phyloP scores from a whole-genome alignment of 2,113 vertebrate species.

The Pardalotus punctatus region DNA sequence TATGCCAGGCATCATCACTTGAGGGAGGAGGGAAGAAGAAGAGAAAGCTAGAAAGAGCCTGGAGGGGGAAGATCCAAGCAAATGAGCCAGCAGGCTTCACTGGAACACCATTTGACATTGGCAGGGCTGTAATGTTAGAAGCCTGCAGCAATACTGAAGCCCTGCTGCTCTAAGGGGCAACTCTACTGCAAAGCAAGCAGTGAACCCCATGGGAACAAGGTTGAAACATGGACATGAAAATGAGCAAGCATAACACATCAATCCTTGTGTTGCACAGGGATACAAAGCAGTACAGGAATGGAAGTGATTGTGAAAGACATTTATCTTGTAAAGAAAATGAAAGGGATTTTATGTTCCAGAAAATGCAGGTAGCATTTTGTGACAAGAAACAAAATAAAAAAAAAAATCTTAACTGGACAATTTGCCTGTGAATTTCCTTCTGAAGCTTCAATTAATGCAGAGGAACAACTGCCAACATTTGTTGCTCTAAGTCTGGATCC shows the following conservation, averaged over 20 bases:
- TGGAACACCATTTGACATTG: conserved; percentile 16
- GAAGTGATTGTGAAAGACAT: not conserved
- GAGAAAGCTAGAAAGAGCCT: not conserved
- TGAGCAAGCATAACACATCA: not conserved
- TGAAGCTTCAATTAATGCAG: not conserved
- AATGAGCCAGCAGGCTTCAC: conserved; percentile 3
- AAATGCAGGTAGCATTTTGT: not conserved
- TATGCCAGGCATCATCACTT: not conserved
- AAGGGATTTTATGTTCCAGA: not conserved
- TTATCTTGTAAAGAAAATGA: not conserved
- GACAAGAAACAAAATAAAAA: not conserved
- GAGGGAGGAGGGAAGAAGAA: not conserved
- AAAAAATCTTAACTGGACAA: not conserved
- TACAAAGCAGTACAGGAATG: not conserved
- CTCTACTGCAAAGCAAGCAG: not conserved
- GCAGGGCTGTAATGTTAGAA: conserved; percentile 7
- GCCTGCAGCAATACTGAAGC: not conserved
- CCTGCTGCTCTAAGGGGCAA: not conserved
- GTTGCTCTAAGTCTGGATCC: not conserved
- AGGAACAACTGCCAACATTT: not conserved
- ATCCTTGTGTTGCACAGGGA: not conserved
- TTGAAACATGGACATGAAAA: not conserved
- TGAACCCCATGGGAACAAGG: not conserved
- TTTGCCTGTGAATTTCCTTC: not conserved
- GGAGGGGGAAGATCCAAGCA: not conserved